Percentiles rank a stretch among this genome's conserved stretches.
phyloP scores from a whole-genome alignment of 2,113 vertebrate species.

The Pionites leucogaster region DNA sequence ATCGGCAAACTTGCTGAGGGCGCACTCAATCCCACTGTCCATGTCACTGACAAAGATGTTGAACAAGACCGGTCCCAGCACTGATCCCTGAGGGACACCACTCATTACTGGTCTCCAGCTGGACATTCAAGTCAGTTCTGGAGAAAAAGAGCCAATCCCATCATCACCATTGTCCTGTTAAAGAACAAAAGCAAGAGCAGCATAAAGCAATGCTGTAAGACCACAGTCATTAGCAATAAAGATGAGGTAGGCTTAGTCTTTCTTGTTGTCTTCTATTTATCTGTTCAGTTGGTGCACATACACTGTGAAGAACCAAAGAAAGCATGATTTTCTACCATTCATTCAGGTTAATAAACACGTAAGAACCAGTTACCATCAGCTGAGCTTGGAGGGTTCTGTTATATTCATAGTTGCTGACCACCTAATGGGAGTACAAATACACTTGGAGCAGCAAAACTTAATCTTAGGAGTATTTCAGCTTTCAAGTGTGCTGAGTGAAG shows the following conservation, averaged over 20 bases:
- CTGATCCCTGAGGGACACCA: too few species aligned
- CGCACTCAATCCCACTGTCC: too few species aligned
- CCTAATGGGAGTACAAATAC: accelerated
- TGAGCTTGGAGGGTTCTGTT: background rate
- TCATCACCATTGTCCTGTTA: background rate
- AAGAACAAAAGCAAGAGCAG: background rate
- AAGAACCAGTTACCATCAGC: background rate
- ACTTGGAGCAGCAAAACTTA: background rate
- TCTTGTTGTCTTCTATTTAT: background rate
- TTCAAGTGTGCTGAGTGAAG: background rate
- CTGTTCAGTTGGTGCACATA: background rate
- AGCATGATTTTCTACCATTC: background rate
- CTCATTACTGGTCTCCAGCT: too few species aligned
- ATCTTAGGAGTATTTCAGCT: background rate
- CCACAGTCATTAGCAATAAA: background rate
- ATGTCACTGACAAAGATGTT: too few species aligned
- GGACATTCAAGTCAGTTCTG: background rate
- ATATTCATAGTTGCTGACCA: background rate
- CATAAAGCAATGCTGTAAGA: background rate
- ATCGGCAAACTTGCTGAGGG: too few species aligned
- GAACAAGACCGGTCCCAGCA: too few species aligned
- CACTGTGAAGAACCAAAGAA: background rate
- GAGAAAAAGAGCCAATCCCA: background rate
- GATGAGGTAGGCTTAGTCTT: background rate
- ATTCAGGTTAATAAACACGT: background rate